Percentiles rank a stretch among this genome's conserved stretches.
phyloP scores from a whole-genome alignment of 2,888 invertebrate genomes.

The Amphimallon solstitiale region DNA sequence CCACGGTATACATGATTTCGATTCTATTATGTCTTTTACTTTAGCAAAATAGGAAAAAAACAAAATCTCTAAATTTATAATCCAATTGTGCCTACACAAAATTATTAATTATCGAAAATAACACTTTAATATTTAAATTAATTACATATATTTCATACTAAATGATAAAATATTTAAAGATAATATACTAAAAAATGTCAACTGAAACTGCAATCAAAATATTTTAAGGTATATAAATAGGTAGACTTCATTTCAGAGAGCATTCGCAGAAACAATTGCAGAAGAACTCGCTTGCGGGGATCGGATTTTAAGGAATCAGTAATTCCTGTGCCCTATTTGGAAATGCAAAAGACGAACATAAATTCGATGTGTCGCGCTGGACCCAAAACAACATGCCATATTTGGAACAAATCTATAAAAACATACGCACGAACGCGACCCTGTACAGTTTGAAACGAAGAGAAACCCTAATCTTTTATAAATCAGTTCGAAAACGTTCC shows the following conservation, averaged over 20 bases:
- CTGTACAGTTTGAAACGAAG: not conserved
- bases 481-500: constrained; percentile 27
- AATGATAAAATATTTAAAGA: too few relatives aligned
- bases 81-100: too few relatives aligned
- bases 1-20: too few relatives aligned
- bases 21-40: too few relatives aligned
- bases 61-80: too few relatives aligned
- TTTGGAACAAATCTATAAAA: constrained; percentile 43
- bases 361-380: constrained; percentile 42
- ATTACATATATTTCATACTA: too few relatives aligned
- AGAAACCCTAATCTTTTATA: constrained; percentile 32
- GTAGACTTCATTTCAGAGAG: not conserved
- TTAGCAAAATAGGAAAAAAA: too few relatives aligned
- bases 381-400: constrained; percentile 44
- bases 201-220: not conserved
- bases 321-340: constrained; percentile 42
- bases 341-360: constrained; percentile 43
- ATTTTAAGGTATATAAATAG: not conserved
- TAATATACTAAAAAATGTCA: too few relatives aligned
- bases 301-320: constrained; percentile 38
- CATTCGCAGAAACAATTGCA: constrained; percentile 21
- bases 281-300: constrained; percentile 7
- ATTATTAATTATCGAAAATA: too few relatives aligned
- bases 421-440: not conserved
- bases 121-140: too few relatives aligned